Conservation (phyloP, 2,888 invertebrate species). For the Ochropleura plecta region DNA sequence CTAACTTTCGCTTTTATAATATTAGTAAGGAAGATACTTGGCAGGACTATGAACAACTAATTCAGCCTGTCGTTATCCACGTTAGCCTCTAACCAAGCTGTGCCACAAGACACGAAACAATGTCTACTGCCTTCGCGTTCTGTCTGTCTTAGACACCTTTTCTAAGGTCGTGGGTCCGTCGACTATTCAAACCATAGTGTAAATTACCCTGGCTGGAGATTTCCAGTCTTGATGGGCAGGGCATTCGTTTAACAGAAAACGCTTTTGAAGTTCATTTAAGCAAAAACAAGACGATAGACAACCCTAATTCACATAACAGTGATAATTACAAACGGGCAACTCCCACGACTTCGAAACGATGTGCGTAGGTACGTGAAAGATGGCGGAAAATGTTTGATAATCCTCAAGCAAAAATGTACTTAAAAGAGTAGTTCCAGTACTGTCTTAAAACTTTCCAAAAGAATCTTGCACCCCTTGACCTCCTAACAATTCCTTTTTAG, state of each 20-base stretch:
- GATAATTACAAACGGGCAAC: slow-evolving; percentile 32
- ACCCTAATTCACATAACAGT: slow-evolving; percentile 30
- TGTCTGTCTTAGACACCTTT: no score
- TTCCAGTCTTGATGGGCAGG: no score
- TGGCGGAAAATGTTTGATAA: slow-evolving; percentile 34
- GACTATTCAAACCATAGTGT: no score
- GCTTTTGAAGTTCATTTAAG: background rate
- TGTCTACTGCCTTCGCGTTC: no score
- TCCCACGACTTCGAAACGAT: slow-evolving; percentile 28
- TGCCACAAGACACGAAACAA: no score
- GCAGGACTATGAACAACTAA: no score
- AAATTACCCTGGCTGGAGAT: no score
- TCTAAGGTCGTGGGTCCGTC: no score
- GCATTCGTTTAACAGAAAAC: background rate
- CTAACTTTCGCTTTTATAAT: no score
- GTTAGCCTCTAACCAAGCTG: no score
- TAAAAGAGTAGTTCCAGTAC: background rate
- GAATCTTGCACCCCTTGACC: slow-evolving; percentile 25
- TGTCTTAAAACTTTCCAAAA: background rate
- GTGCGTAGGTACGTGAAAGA: slow-evolving; percentile 11
- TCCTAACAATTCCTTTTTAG: slow-evolving; percentile 4
- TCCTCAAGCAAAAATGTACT: slow-evolving; percentile 22
- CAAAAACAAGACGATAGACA: slow-evolving; percentile 4
- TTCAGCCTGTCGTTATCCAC: no score
- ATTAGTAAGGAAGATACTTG: no score